phyloP scores from a whole-genome alignment of 2,797 vertebrate genomes.

The Muscicapa striata region DNA sequence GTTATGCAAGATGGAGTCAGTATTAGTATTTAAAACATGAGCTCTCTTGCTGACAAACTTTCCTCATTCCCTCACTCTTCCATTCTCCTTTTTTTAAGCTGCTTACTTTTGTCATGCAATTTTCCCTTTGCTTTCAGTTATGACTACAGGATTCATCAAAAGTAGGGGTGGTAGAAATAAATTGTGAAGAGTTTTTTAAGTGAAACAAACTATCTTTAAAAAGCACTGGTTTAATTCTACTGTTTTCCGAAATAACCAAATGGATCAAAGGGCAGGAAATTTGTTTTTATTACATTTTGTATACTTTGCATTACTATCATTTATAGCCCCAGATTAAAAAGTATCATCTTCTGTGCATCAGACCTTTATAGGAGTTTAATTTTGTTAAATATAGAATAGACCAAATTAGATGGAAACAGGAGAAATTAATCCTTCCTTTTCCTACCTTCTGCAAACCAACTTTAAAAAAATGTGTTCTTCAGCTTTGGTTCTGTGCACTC shows the following conservation, averaged over 20 bases:
- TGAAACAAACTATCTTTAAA: background rate
- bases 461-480: background rate
- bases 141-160: background rate
- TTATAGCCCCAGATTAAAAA: background rate
- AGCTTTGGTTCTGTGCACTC: background rate
- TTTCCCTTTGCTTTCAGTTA: constrained; percentile 17
- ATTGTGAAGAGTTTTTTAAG: background rate
- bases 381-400: background rate
- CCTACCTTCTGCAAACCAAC: background rate
- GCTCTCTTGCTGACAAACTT: background rate
- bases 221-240: background rate
- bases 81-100: background rate
- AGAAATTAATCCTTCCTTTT: background rate
- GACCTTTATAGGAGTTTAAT: background rate
- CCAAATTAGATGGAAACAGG: background rate
- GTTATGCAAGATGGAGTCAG: background rate
- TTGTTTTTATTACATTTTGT: background rate
- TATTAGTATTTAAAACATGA: background rate
- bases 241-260: background rate
- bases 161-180: background rate
- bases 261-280: background rate
- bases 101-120: background rate
- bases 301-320: background rate
- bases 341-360: background rate
- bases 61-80: background rate